These are phyloP conservation scores for Batillaria attramentaria DNA, from an alignment of 1,140 invertebrate species.

Conservation along the genomic window DNA sequence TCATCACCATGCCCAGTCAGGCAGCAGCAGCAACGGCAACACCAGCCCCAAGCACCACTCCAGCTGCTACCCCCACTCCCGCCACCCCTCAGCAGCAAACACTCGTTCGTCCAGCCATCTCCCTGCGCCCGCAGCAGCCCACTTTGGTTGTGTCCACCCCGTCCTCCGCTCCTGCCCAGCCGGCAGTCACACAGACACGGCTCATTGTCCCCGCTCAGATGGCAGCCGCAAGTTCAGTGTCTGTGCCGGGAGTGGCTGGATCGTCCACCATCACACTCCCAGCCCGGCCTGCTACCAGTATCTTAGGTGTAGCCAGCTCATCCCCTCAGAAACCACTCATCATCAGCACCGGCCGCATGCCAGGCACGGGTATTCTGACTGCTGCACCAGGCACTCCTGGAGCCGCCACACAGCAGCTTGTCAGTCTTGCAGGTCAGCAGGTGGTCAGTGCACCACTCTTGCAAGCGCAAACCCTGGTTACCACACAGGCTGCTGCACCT, in stretches of 20 bases:
- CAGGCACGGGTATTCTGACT: background rate
- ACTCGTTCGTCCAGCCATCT: slow-evolving; percentile 35
- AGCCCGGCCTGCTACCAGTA: slow-evolving; percentile 30
- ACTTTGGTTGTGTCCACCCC: slow-evolving; percentile 38
- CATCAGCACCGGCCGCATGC: slow-evolving; percentile 24
- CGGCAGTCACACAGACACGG: slow-evolving; percentile 31
- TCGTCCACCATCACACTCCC: slow-evolving; percentile 28
- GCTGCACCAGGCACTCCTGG: background rate
- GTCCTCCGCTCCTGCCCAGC: background rate
- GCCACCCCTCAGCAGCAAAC: slow-evolving; percentile 43
- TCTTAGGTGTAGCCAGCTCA: slow-evolving; percentile 13
- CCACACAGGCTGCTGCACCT: slow-evolving; percentile 19
- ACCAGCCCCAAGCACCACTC: slow-evolving; percentile 44
- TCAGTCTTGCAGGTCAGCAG: slow-evolving; percentile 10
- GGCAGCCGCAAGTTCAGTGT: background rate
- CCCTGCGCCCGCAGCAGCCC: slow-evolving; percentile 39
- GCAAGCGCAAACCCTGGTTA: slow-evolving; percentile 2
- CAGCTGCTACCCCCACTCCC: slow-evolving; percentile 42
- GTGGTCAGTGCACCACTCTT: slow-evolving; percentile 5
- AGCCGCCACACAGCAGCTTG: slow-evolving; percentile 7
- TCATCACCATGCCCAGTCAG: slow-evolving; percentile 78
- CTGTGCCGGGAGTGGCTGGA: background rate
- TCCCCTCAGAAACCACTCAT: slow-evolving; percentile 27
- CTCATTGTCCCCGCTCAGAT: slow-evolving; percentile 41
- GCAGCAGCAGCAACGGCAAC: slow-evolving; percentile 55